Conservation (phyloP, 2,888 invertebrate genomes). For the Scaptomyza parva region DNA sequence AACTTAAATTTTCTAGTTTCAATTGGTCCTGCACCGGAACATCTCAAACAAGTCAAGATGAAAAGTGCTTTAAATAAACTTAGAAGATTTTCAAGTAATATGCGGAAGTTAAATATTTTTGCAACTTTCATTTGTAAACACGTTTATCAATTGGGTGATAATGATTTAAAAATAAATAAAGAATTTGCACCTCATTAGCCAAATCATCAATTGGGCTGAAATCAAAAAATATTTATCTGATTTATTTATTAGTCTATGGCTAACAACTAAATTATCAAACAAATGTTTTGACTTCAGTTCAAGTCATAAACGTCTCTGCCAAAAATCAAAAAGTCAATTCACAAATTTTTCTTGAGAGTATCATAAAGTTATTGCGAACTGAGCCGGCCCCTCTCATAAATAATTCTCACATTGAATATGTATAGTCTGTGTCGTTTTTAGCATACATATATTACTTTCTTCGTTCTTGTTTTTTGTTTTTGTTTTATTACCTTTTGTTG, state of each 20-base stretch:
- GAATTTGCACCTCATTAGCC: background rate
- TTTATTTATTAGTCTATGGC: background rate
- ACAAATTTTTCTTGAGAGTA: constrained; percentile 8
- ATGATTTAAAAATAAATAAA: background rate
- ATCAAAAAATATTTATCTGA: background rate
- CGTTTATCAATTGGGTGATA: background rate
- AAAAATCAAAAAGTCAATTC: background rate
- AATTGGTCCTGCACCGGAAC: too few species aligned
- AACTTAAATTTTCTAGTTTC: background rate
- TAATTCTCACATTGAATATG: background rate
- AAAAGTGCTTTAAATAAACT: background rate
- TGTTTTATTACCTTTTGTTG: background rate
- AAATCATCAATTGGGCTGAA: background rate
- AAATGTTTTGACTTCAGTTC: background rate
- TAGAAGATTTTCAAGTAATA: background rate
- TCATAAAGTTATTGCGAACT: constrained; percentile 3
- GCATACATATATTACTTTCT: background rate
- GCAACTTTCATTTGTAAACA: background rate
- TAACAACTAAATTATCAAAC: background rate
- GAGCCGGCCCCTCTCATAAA: background rate
- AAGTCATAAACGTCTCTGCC: background rate
- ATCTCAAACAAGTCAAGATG: too few species aligned
- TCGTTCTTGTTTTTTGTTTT: background rate
- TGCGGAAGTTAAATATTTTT: background rate
- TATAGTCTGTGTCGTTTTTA: background rate